A percentile compares a stretch with the other conserved stretches of the same genome.
These are phyloP conservation scores for Cyprinus carpio DNA, from an alignment of 2,113 vertebrate genomes.

Conservation along the genomic window DNA sequence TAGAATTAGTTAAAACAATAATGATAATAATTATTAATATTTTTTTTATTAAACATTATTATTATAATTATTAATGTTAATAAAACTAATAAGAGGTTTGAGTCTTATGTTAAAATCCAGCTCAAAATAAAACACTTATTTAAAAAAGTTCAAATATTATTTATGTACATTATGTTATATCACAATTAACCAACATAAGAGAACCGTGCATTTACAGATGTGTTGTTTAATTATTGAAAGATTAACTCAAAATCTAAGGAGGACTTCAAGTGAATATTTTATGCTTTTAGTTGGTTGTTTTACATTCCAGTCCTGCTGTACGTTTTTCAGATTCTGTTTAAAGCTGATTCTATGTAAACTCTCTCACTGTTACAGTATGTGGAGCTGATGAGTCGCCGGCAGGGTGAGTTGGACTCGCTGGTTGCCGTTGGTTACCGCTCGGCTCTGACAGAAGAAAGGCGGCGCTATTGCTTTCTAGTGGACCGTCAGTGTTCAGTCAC, in stretches of 20 bases:
- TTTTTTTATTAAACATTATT: no score
- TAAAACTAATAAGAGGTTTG: no score
- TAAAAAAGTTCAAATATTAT: no score
- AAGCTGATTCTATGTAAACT: not conserved
- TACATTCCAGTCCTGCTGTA: not conserved
- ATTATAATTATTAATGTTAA: no score
- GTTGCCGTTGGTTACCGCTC: constrained; percentile 82
- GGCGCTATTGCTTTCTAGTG: constrained; percentile 84
- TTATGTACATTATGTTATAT: no score
- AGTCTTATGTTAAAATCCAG: no score
- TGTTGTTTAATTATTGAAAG: no score
- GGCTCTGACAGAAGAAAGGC: constrained; percentile 82
- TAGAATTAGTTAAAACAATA: no score
- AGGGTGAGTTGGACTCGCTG: constrained; percentile 79
- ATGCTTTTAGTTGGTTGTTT: not conserved
- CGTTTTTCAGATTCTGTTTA: no score
- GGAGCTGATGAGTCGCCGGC: constrained; percentile 83
- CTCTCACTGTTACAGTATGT: constrained; percentile 73
- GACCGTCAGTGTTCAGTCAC: constrained; percentile 84
- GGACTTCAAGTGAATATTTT: not conserved
- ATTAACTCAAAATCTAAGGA: not conserved
- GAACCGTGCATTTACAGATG: not conserved
- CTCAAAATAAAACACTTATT: no score
- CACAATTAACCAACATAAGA: not conserved
- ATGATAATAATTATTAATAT: not conserved